Base-by-base conservation (phyloP, 2,888 invertebrate species). In the Meiosimyza decipiens region DNA sequence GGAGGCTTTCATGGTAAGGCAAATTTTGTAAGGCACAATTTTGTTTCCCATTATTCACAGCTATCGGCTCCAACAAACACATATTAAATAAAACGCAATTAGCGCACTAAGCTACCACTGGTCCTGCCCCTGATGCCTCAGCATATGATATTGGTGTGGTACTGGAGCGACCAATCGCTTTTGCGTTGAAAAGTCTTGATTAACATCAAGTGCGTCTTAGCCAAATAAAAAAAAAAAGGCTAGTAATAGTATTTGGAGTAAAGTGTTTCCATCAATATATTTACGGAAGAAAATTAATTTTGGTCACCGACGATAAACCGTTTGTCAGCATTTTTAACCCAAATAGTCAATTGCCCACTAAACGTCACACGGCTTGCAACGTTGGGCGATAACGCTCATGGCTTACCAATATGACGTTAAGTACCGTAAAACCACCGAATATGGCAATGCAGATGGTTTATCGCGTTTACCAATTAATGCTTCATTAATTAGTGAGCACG, bases 41-140 rank as follows among this genome's bases (percentile, higher is more conserved):
- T 28, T 28, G 4, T 28, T 28, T 4, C 3, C 28, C 2, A 28
- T 28, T 28, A 28, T 28, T 28, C 28, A 28, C 28, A 28, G 28
- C 4, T 28, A 28, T 28, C 28, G 28, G 28, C 28, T 28, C 3
- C 28, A 28, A 28, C 28, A 28, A 28, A 28, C 28, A 28, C 28
- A 28, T 28, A 28, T 28, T 28, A 28, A 28, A 28, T 4, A 4
- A 2, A 28, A 28, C 3, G 28, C 28, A 28, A 28, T 77, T 75
- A 85, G 28, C 66, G 62, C 7, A 60, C 64, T 18, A n/a, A 22
- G 13, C 13, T 49, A 73, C 9, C 71, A 68, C 12, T 50, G 73
- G 16, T 3, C 4, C 28, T 28, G 22, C 22, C 22, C 1, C 22
- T 22, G 33, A 60, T 28, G 11, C 15, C 3, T 65, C 16, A 15